These are phyloP conservation scores for Ligdia adustata DNA, from an alignment of 2,888 invertebrate species.

Conservation along the genomic window DNA sequence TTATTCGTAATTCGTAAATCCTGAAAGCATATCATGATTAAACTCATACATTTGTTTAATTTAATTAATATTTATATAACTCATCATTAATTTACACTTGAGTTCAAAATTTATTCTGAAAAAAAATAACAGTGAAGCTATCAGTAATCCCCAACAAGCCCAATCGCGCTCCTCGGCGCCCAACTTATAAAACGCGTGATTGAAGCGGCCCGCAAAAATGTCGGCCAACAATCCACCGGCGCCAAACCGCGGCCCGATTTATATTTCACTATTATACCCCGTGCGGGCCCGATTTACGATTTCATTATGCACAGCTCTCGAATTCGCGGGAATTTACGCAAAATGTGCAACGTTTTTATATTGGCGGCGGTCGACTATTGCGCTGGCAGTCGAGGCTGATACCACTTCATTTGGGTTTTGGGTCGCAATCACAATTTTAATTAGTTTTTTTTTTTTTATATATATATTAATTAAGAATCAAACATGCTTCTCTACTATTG, in stretches of 20 bases:
- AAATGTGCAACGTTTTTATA: conserved; percentile 52
- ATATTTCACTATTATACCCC: conserved; percentile 65
- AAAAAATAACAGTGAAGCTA: too few species aligned
- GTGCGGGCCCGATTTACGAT: conserved; percentile 67
- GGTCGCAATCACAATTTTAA: too few species aligned
- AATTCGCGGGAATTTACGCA: conserved; percentile 46
- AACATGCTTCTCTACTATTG: too few species aligned
- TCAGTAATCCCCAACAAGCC: not conserved
- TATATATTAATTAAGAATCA: too few species aligned
- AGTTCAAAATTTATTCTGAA: too few species aligned
- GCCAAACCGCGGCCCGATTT: conserved; percentile 74
- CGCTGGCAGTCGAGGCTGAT: conserved; percentile 3
- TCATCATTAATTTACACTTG: too few species aligned
- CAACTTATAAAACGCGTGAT: conserved; percentile 58
- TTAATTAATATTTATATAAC: too few species aligned
- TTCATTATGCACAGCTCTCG: conserved; percentile 60
- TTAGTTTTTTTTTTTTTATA: too few species aligned
- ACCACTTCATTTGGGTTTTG: conserved; percentile 13
- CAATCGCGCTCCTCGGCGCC: conserved; percentile 19
- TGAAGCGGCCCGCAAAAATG: conserved; percentile 74
- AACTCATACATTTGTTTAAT: too few species aligned
- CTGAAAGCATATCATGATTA: too few species aligned
- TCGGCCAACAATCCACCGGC: conserved; percentile 62
- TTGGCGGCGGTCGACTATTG: conserved; percentile 32
- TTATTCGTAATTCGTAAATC: too few species aligned